A percentile compares a stretch with the other conserved stretches of the same genome.
Evolutionary conservation across 2,888 invertebrate genomes (phyloP).

Genomic region (Maniola hyperantus): DNA sequence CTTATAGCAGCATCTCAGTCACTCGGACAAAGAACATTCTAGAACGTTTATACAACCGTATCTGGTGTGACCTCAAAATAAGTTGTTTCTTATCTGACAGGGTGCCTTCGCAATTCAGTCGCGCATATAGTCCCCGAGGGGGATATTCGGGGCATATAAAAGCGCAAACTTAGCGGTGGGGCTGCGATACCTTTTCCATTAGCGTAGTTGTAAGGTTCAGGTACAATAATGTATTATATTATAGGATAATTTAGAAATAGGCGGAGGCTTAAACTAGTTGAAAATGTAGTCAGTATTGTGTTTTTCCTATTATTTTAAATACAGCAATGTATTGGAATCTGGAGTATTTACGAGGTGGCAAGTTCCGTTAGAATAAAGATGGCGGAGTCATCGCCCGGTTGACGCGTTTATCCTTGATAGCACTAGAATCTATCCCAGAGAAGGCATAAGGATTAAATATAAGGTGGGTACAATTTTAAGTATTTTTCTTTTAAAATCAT

Average conservation of each 20-base stretch:
- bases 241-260: slow-evolving; percentile 31
- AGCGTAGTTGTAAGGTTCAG: slow-evolving; percentile 58
- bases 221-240: slow-evolving; percentile 26
- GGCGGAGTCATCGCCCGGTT: slow-evolving; percentile 71
- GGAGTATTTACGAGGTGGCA: slow-evolving; percentile 45
- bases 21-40: slow-evolving; percentile 50
- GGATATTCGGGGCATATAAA: slow-evolving; percentile 52
- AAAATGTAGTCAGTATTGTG: slow-evolving; percentile 40
- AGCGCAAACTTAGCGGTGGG: slow-evolving; percentile 40
- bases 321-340: slow-evolving; percentile 28
- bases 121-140: slow-evolving; percentile 41
- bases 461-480: slow-evolving; percentile 56
- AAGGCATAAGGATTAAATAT: slow-evolving; percentile 42
- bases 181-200: slow-evolving; percentile 53
- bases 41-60: slow-evolving; percentile 50
- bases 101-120: slow-evolving; percentile 27
- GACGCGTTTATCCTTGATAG: slow-evolving; percentile 39
- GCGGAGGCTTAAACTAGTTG: slow-evolving; percentile 17
- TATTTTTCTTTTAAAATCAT: slow-evolving; percentile 38
- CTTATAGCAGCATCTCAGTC: slow-evolving; percentile 45
- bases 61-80: slow-evolving; percentile 25
- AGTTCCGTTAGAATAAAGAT: slow-evolving; percentile 56
- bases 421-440: slow-evolving; percentile 29
- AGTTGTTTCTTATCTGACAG: slow-evolving; percentile 4
- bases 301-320: slow-evolving; percentile 7